phyloP scores from a whole-genome alignment of 2,113 vertebrate genomes.

The Spea multiplicata region DNA sequence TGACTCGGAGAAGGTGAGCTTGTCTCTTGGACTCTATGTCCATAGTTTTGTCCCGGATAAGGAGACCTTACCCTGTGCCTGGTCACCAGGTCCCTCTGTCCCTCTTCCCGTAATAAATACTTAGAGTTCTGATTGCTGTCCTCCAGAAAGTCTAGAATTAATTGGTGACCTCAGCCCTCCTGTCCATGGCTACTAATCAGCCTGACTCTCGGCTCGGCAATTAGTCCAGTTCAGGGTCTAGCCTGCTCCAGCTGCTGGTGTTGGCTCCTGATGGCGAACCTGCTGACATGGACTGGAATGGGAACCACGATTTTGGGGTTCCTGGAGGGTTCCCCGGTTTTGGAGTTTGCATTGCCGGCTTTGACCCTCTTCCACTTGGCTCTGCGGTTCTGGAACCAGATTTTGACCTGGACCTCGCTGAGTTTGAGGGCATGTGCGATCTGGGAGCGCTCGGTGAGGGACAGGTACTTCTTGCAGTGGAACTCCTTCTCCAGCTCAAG shows the following conservation, averaged over 20 bases:
- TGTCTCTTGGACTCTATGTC: slow-evolving; percentile 2
- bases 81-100: background rate
- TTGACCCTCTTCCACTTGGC: slow-evolving; percentile 99
- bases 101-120: slow-evolving; percentile 34
- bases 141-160: slow-evolving; percentile 9
- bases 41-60: slow-evolving; percentile 2
- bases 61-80: background rate
- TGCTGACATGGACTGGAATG: slow-evolving; percentile 96
- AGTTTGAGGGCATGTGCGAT: slow-evolving; percentile 96
- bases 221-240: slow-evolving; percentile 72
- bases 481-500: slow-evolving; percentile 98
- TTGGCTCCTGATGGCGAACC: slow-evolving; percentile 96
- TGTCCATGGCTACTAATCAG: slow-evolving; percentile 18
- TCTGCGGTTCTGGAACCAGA: slow-evolving; percentile 98
- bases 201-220: background rate
- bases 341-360: slow-evolving; percentile 95
- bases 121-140: slow-evolving; percentile 8
- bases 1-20: background rate
- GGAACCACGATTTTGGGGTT: slow-evolving; percentile 98
- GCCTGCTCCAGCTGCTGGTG: slow-evolving; percentile 97
- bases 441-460: slow-evolving; percentile 94
- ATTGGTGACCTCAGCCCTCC: slow-evolving; percentile 13
- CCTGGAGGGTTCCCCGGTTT: slow-evolving; percentile 90
- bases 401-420: slow-evolving; percentile 98
- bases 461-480: slow-evolving; percentile 98